Evolutionary conservation across 1,140 invertebrate genomes (phyloP).

Genomic region (Dreissena rostriformis): DNA sequence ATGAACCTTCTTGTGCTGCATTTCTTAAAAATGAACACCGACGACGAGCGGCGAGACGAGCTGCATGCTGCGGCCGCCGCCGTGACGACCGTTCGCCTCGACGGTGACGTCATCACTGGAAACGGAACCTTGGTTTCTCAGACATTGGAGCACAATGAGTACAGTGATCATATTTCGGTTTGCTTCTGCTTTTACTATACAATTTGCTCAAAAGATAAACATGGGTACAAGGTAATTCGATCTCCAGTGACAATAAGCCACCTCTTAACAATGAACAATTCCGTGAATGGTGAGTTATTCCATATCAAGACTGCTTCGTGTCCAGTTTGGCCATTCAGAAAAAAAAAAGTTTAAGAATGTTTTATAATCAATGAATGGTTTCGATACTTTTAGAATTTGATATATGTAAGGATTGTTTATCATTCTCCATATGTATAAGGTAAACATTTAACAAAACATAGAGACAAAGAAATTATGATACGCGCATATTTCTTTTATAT

Average conservation of each 20-base stretch:
- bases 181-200: slow-evolving; percentile 91
- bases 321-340: too few species aligned
- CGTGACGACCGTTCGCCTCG: slow-evolving; percentile 89
- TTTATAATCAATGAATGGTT: too few species aligned
- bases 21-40: slow-evolving; percentile 99
- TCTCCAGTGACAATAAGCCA: slow-evolving; percentile 89
- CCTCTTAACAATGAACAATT: slow-evolving; percentile 86
- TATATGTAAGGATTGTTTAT: too few species aligned
- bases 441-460: too few species aligned
- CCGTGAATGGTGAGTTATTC: too few species aligned
- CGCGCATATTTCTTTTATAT: too few species aligned
- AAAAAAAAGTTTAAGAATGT: too few species aligned
- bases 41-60: slow-evolving; percentile 95
- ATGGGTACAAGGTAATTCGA: slow-evolving; percentile 86
- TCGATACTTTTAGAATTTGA: too few species aligned
- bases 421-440: too few species aligned
- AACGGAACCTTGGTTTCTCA: slow-evolving; percentile 83
- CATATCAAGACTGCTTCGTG: too few species aligned
- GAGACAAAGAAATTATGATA: too few species aligned
- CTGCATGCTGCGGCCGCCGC: slow-evolving; percentile 89
- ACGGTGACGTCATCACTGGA: slow-evolving; percentile 94
- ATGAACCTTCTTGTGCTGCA: slow-evolving; percentile 98
- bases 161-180: slow-evolving; percentile 88
- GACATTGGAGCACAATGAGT: slow-evolving; percentile 77
- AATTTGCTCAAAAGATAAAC: slow-evolving; percentile 69